Base-by-base conservation (phyloP, 2,113 vertebrate species). In the Nibea albiflora region DNA sequence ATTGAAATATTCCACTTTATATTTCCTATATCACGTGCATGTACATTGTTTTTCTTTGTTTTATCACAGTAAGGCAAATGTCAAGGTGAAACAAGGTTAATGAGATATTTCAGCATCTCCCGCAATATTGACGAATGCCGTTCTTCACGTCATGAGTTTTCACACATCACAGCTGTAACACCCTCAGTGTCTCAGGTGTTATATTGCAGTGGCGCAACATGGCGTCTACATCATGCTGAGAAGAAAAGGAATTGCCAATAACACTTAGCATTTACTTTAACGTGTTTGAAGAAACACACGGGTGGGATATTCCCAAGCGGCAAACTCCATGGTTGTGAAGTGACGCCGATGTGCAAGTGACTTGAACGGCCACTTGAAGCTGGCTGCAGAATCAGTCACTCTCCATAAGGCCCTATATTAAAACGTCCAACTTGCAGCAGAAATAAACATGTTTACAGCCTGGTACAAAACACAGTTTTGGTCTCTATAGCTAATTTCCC, bases 131-230 rank as follows among this genome's bases (percentile, higher is more conserved):
- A 75, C 35, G 35, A 24, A 16, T 69, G 60, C 28, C 70, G 42
- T 63, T 58, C 74, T 73, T 76, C 69, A 67, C 46, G 49, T 83
- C 82, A 80, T 35, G 64, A 22, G 46, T 70, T 74, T 82, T 83
- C 81, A 76, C 85, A 84, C 79, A 57, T 71, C 78, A 63, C 78
- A 86, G 84, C 75, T 79, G 84, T 19, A 73, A 69, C 85, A 61
- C 46, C 57, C 53, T 66, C 39, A 19, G 6, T 65, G 76, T 85
- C 81, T 77, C 79, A 90, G 86, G 81, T 91, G 85, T 73, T 80
- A 65, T 28, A 77, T 76, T 35, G 65, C 68, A 61, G 61, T 6
- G 56, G 39, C 61, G 6, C 60, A 69, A 52, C 82, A 78, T 76
- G 78, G 73, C 76, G 53, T 73, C 63, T 56, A 24, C 72, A 73